Evolutionary conservation across 2,888 invertebrate species (phyloP).

Genomic region (Coleophora flavipennella): DNA sequence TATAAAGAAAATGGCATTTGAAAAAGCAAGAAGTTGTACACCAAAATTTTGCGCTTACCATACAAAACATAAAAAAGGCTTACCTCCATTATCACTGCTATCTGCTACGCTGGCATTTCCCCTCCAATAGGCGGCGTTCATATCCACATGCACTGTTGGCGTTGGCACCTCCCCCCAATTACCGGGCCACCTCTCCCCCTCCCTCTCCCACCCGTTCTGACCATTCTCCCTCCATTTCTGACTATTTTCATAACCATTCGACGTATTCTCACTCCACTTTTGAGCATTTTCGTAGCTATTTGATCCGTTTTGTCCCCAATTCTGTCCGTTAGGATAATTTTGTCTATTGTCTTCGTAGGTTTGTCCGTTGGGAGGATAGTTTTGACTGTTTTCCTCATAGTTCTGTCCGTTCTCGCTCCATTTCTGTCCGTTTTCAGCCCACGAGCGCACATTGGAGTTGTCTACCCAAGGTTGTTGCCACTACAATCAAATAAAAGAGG

Average conservation of each 20-base stretch:
- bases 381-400: conserved; percentile 9
- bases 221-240: conserved; percentile 33
- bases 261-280: conserved; percentile 52
- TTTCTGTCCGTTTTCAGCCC: conserved; percentile 28
- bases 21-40: too few relatives aligned
- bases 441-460: conserved; percentile 23
- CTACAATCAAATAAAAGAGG: not conserved
- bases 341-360: conserved; percentile 20
- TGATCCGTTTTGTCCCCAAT: too few relatives aligned
- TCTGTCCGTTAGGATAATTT: conserved; percentile 14
- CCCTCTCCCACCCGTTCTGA: conserved; percentile 35
- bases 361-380: conserved; percentile 12
- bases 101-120: conserved; percentile 60
- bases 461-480: conserved; percentile 13
- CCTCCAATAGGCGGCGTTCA: conserved; percentile 57
- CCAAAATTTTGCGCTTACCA: too few relatives aligned
- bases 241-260: conserved; percentile 37
- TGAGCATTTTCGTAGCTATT: conserved; percentile 23
- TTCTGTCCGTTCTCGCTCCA: conserved; percentile 21
- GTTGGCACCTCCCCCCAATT: conserved; percentile 60
- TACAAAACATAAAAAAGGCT: conserved; percentile 7
- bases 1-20: too few relatives aligned
- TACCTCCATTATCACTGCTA: conserved; percentile 67
- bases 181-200: conserved; percentile 27
- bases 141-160: conserved; percentile 58